Conservation (phyloP, 2,113 vertebrate genomes). For the Hypomesus transpacificus region DNA sequence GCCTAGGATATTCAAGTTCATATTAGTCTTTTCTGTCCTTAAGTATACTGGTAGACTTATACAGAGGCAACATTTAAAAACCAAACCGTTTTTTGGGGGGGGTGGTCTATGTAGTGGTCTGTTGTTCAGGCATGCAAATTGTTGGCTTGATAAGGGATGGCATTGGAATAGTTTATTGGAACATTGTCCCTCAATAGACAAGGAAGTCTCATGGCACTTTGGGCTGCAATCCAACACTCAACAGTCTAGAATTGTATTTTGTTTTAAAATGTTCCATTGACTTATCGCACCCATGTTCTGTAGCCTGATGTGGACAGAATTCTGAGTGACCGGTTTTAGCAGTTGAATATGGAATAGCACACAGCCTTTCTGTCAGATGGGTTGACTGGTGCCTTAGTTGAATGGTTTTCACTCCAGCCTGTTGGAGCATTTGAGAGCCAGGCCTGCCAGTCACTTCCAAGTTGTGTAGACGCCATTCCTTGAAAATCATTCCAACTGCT, state of each 20-base stretch:
- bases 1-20: too few relatives aligned
- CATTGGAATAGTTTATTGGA: conserved; percentile 70
- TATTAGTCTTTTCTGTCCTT: too few relatives aligned
- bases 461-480: too few relatives aligned
- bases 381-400: conserved; percentile 34
- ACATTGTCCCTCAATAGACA: conserved; percentile 56
- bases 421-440: too few relatives aligned
- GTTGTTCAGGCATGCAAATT: conserved; percentile 56
- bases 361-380: conserved; percentile 32
- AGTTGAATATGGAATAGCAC: conserved; percentile 67
- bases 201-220: conserved; percentile 66
- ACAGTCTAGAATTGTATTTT: conserved; percentile 72
- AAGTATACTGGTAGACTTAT: too few relatives aligned
- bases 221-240: conserved; percentile 62
- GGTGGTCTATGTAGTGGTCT: conserved; percentile 19
- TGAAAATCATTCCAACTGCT: too few relatives aligned
- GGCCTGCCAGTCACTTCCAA: too few relatives aligned
- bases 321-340: conserved; percentile 56
- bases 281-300: conserved; percentile 69
- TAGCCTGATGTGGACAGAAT: conserved; percentile 65
- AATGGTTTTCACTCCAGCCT: too few relatives aligned
- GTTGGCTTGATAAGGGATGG: conserved; percentile 47
- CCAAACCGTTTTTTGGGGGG: too few relatives aligned
- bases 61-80: too few relatives aligned
- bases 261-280: conserved; percentile 74